Evolutionary conservation across 2,797 vertebrate genomes (phyloP).

Genomic region (Anguilla pacifica): DNA sequence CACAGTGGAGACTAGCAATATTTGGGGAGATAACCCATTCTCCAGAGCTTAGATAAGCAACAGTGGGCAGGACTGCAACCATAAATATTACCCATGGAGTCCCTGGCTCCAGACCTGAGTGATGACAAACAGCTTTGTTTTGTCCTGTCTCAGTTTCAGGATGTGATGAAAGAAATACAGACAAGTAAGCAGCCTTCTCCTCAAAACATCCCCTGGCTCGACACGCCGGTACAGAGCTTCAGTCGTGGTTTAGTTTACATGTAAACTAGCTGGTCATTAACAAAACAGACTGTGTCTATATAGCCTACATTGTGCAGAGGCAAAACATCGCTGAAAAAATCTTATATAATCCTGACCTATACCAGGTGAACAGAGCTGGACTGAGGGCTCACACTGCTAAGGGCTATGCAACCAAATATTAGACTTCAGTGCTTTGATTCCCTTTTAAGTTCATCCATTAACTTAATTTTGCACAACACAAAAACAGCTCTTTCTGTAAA

Average conservation of each 20-base stretch:
- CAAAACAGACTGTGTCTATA: not conserved
- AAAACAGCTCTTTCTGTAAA: too few relatives aligned
- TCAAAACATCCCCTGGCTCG: not conserved
- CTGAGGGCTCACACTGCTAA: too few relatives aligned
- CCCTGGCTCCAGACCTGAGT: not conserved
- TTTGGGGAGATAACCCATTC: slow-evolving; percentile 11
- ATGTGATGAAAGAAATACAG: not conserved
- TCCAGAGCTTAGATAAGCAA: slow-evolving; percentile 20
- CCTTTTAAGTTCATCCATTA: too few relatives aligned
- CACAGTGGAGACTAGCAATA: not conserved
- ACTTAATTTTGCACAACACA: too few relatives aligned
- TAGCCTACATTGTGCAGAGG: not conserved
- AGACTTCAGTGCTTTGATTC: too few relatives aligned
- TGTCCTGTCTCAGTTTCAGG: not conserved
- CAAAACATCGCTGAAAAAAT: not conserved
- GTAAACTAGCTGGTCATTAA: not conserved
- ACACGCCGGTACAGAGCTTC: not conserved
- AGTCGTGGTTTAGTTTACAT: not conserved
- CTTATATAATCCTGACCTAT: not conserved
- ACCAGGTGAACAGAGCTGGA: not conserved
- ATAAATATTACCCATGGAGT: not conserved
- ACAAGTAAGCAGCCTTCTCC: not conserved
- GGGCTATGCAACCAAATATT: too few relatives aligned
- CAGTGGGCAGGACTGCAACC: not conserved
- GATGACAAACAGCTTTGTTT: not conserved